phyloP scores from a whole-genome alignment of 1,140 invertebrate species.

The Zophobas atratus region DNA sequence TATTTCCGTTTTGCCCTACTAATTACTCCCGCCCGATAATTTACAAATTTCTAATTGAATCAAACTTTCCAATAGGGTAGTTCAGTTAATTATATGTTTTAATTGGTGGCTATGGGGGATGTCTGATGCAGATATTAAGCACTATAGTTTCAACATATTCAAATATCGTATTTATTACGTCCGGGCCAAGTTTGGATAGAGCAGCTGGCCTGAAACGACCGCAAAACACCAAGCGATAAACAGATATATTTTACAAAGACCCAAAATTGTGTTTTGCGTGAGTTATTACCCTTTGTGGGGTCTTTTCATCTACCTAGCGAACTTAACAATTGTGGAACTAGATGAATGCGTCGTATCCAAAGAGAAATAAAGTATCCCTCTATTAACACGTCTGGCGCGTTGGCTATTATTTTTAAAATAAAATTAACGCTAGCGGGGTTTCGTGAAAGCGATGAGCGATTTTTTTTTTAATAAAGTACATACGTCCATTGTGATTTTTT shows the following conservation, averaged over 20 bases:
- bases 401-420: conserved; percentile 5
- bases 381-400: conserved; percentile 3
- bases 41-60: no score
- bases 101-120: background rate
- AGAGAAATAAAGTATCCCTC: background rate
- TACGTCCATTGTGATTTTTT: no score
- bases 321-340: conserved; percentile 14
- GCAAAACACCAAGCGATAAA: conserved; percentile 22
- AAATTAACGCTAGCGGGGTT: no score
- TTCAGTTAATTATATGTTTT: background rate
- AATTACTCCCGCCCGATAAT: no score
- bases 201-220: conserved; percentile 5
- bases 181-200: background rate
- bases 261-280: conserved; percentile 21
- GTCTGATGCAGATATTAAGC: background rate
- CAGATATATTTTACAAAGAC: conserved; percentile 32
- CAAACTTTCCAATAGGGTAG: no score
- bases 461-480: no score
- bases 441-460: no score
- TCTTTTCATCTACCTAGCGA: conserved; percentile 3
- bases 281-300: conserved; percentile 32
- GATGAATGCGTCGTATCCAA: conserved; percentile 9
- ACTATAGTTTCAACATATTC: background rate
- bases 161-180: conserved; percentile 6
- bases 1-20: no score